Percentiles rank a stretch among this genome's conserved stretches.
phyloP scores from a whole-genome alignment of 1,140 invertebrate species.

The Laupala kohalensis region DNA sequence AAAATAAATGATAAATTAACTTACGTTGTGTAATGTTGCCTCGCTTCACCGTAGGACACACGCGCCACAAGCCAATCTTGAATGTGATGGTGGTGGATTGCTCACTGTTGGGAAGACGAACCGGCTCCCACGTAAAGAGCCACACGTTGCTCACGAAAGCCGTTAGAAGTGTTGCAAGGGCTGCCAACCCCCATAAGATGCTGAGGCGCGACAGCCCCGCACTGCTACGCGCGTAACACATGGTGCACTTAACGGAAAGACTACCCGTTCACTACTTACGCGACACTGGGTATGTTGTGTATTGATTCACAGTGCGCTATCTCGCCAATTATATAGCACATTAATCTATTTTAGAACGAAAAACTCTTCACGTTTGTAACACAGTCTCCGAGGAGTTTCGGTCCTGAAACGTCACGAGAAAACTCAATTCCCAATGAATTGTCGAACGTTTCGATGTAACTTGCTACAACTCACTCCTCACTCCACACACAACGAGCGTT shows the following conservation, averaged over 20 bases:
- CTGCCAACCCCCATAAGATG: constrained; percentile 29
- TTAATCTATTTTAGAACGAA: too few species aligned
- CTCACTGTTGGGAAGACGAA: constrained; percentile 29
- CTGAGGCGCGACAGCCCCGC: constrained; percentile 26
- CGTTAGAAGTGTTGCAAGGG: constrained; percentile 29
- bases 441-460: too few species aligned
- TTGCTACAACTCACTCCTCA: too few species aligned
- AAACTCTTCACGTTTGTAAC: too few species aligned
- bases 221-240: constrained; percentile 11
- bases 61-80: constrained; percentile 13
- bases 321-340: too few species aligned
- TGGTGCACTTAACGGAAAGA: background rate
- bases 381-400: too few species aligned
- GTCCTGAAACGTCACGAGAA: too few species aligned
- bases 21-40: constrained; percentile 11
- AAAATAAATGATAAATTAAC: too few species aligned
- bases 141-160: constrained; percentile 35
- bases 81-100: constrained; percentile 26
- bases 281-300: too few species aligned
- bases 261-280: background rate
- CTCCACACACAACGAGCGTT: too few species aligned
- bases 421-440: too few species aligned
- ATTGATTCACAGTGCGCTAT: too few species aligned
- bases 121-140: constrained; percentile 34
- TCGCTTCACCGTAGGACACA: constrained; percentile 8